Evolutionary conservation across 1,140 invertebrate species (phyloP).

Genomic region (Pseudomyrmex sp.): DNA sequence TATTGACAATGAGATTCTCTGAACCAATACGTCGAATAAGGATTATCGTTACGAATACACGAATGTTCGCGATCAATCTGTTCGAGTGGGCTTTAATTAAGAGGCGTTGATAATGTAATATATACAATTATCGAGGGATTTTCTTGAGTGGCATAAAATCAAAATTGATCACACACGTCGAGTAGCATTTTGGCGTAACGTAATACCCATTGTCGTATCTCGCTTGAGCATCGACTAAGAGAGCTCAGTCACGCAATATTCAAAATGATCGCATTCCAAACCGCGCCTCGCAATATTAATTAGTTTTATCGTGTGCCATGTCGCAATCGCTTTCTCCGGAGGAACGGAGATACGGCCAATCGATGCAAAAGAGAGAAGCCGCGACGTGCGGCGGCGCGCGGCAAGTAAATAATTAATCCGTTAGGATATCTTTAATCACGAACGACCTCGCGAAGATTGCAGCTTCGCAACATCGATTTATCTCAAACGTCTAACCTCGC

Average conservation of each 20-base stretch:
- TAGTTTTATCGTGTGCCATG: not conserved
- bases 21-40: no score
- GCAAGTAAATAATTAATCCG: conserved; percentile 38
- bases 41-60: not conserved
- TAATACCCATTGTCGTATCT: conserved; percentile 41
- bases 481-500: not conserved
- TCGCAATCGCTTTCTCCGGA: not conserved
- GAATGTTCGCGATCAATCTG: conserved; percentile 12
- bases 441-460: conserved; percentile 16
- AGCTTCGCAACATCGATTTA: conserved; percentile 23
- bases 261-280: conserved; percentile 44
- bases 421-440: conserved; percentile 34
- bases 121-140: conserved; percentile 21
- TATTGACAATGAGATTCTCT: not conserved
- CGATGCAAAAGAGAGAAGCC: not conserved
- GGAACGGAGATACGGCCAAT: not conserved
- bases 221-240: conserved; percentile 40
- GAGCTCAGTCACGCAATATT: conserved; percentile 51
- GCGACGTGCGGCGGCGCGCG: no score
- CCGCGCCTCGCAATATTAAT: conserved; percentile 40
- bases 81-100: conserved; percentile 1
- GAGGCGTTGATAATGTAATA: not conserved
- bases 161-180: conserved; percentile 18
- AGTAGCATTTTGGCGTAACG: conserved; percentile 35
- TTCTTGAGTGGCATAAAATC: conserved; percentile 48